Conservation (phyloP, 2,888 invertebrate genomes). For the Eilema depressum region DNA sequence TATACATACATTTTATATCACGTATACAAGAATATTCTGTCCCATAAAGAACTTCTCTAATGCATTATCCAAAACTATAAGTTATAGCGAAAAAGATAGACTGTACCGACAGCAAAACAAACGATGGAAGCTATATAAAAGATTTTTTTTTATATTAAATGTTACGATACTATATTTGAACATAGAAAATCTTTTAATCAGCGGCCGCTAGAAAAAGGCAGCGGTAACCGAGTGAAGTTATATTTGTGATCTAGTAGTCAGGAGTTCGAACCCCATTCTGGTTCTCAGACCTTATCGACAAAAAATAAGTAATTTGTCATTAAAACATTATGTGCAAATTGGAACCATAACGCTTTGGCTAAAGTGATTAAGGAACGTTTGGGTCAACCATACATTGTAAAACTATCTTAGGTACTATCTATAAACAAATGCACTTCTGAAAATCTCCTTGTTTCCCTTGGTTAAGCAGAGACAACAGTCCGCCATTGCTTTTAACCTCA, state of each 20-base stretch:
- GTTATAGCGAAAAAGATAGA: slow-evolving; percentile 81
- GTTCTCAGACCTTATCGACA: too few relatives aligned
- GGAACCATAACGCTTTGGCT: not conserved
- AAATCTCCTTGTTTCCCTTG: not conserved
- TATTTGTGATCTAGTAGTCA: not conserved
- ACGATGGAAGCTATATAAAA: not conserved
- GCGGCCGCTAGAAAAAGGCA: not conserved
- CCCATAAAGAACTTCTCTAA: slow-evolving; percentile 85
- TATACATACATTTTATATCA: slow-evolving; percentile 67
- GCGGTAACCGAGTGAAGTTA: too few relatives aligned
- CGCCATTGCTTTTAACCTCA: not conserved
- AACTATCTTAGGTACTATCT: not conserved
- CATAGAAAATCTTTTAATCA: not conserved
- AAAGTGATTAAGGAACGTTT: not conserved
- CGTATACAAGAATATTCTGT: slow-evolving; percentile 77
- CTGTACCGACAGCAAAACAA: slow-evolving; percentile 65
- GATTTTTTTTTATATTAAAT: not conserved
- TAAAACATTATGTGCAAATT: too few relatives aligned
- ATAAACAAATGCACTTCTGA: not conserved
- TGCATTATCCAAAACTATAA: slow-evolving; percentile 87
- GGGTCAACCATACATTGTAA: not conserved
- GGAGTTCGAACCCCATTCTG: not conserved
- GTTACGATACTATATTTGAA: not conserved
- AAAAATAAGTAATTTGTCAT: too few relatives aligned
- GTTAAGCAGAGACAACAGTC: not conserved